These are phyloP conservation scores for Chanos chanos DNA, from an alignment of 2,797 vertebrate genomes.

Conservation along the genomic window DNA sequence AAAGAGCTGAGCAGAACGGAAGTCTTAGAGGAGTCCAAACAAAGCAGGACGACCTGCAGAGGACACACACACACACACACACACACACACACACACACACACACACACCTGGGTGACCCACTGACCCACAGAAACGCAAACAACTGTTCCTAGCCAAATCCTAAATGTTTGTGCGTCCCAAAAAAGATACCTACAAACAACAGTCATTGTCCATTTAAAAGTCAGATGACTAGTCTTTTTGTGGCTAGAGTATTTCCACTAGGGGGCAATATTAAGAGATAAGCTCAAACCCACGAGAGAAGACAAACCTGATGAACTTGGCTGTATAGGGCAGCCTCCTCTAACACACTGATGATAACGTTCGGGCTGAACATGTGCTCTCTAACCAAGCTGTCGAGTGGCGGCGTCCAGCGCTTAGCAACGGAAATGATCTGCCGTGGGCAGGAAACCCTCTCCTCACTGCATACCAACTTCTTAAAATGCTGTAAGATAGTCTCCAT, in stretches of 20 bases:
- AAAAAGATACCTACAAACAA: no score
- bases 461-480: conserved; percentile 70
- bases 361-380: conserved; percentile 78
- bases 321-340: conserved; percentile 86
- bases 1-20: conserved; percentile 72
- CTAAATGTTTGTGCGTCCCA: no score
- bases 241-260: no score
- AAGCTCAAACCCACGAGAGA: no score
- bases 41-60: conserved; percentile 74
- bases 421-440: conserved; percentile 79
- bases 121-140: background rate
- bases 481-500: conserved; percentile 75
- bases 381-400: conserved; percentile 65
- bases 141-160: background rate
- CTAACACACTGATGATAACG: conserved; percentile 72
- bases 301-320: conserved; percentile 83
- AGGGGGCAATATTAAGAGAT: no score
- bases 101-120: background rate
- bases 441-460: conserved; percentile 54
- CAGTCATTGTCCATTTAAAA: no score
- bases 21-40: conserved; percentile 71
- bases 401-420: conserved; percentile 74
- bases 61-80: background rate
- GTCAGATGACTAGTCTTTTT: no score
- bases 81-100: background rate